These are phyloP conservation scores for Lonchura striata DNA, from an alignment of 2,113 vertebrate genomes.

Conservation along the genomic window DNA sequence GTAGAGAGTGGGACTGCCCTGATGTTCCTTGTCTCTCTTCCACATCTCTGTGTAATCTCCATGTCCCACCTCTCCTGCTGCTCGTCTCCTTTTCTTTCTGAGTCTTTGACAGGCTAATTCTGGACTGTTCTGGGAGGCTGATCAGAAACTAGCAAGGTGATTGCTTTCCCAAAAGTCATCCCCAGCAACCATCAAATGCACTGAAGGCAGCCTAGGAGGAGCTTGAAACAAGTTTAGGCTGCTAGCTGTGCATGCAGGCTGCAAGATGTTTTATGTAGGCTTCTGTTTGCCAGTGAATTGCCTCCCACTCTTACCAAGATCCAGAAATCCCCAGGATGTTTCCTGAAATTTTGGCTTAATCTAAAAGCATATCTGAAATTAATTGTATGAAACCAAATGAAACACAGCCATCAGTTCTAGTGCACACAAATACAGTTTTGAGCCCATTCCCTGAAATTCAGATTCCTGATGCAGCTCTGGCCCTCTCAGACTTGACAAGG, in stretches of 20 bases:
- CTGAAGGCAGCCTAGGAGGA: not conserved
- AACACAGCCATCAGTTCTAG: not conserved
- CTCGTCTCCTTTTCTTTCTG: not conserved
- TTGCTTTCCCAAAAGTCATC: not conserved
- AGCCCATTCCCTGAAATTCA: not conserved
- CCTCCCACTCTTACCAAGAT: not conserved
- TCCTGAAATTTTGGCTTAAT: not conserved
- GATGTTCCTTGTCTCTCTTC: not conserved
- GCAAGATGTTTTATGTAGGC: not conserved
- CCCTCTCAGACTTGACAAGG: not conserved
- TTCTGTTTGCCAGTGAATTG: not conserved
- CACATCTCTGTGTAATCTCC: not conserved
- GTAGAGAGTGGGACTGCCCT: not conserved
- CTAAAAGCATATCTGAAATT: not conserved
- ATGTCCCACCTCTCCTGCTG: not conserved
- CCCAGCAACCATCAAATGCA: not conserved
- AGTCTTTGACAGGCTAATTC: not conserved
- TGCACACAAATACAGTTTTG: accelerated
- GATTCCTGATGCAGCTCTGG: not conserved
- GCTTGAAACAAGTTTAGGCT: not conserved
- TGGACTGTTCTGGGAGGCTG: not conserved
- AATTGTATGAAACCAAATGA: too few relatives aligned
- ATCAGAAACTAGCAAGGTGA: not conserved
- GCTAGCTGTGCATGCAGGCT: not conserved
- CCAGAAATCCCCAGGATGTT: not conserved